These are phyloP conservation scores for Pachyrhynchus sulphureomaculatus DNA, from an alignment of 1,140 invertebrate species.

Conservation along the genomic window DNA sequence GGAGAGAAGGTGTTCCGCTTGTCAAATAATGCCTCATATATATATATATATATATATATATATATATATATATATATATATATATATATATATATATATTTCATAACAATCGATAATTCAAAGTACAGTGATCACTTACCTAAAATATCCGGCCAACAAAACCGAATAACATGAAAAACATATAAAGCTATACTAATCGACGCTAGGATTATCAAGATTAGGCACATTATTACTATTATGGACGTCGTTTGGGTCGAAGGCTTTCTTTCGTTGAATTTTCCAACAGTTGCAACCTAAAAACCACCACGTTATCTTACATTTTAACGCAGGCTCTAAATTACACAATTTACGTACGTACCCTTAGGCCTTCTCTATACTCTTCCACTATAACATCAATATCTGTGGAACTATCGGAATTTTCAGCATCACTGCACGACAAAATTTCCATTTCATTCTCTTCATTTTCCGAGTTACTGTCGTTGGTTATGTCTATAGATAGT, in stretches of 20 bases:
- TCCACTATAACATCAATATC: constrained; percentile 37
- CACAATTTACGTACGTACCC: constrained; percentile 22
- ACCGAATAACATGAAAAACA: constrained; percentile 14
- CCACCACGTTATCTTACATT: too few species aligned
- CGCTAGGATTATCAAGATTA: constrained; percentile 12
- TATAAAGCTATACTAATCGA: constrained; percentile 20
- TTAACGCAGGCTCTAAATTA: too few species aligned
- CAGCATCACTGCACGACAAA: constrained; percentile 16
- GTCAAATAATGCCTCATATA: too few species aligned
- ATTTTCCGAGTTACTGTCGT: constrained; percentile 31
- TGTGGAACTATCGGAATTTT: constrained; percentile 31
- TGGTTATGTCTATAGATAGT: constrained; percentile 5
- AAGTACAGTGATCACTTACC: too few species aligned
- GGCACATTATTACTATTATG: constrained; percentile 17
- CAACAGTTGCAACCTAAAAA: constrained; percentile 25
- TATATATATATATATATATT: too few species aligned
- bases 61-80: too few species aligned
- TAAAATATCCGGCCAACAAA: constrained; percentile 28
- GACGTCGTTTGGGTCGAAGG: constrained; percentile 27
- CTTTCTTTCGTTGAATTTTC: constrained; percentile 27
- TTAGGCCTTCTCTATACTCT: constrained; percentile 33
- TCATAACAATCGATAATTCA: too few species aligned
- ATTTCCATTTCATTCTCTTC: constrained; percentile 32
- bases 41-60: too few species aligned
- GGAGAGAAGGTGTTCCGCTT: too few species aligned